A percentile compares a stretch with the other conserved stretches of the same genome.
Conservation (phyloP, 37 sponge, comb jelly and placozoan species). For the Spongilla lacustris region DNA sequence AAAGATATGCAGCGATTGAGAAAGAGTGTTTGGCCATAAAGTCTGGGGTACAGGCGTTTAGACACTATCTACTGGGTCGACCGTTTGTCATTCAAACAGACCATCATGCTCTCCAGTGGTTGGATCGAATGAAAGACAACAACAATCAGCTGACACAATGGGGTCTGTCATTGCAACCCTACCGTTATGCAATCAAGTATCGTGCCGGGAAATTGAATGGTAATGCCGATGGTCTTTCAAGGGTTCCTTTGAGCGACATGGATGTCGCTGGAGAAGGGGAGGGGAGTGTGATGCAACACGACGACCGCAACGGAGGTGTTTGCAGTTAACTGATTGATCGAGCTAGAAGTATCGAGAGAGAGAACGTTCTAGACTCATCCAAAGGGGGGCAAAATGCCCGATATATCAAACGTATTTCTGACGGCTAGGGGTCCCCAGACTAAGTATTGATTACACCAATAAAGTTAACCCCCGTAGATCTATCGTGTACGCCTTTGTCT, state of each 20-base stretch:
- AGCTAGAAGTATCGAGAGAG: background rate
- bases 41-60: background rate
- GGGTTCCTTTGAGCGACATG: slow-evolving; percentile 4
- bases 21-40: background rate
- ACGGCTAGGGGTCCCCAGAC: no score
- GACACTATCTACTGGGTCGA: slow-evolving; percentile 8
- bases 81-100: background rate
- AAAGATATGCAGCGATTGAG: background rate
- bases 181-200: background rate
- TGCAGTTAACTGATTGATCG: no score
- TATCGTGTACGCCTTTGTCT: no score
- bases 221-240: slow-evolving; percentile 6
- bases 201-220: slow-evolving; percentile 2
- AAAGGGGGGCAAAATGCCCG: no score
- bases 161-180: background rate
- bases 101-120: slow-evolving; percentile 5
- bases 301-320: background rate
- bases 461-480: no score
- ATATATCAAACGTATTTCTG: no score
- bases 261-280: background rate
- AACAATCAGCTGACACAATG: background rate
- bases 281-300: background rate
- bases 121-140: slow-evolving; percentile 7
- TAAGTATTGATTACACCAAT: no score
- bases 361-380: background rate